These are phyloP conservation scores for Brenthis ino DNA, from an alignment of 2,888 invertebrate species.

Conservation along the genomic window DNA sequence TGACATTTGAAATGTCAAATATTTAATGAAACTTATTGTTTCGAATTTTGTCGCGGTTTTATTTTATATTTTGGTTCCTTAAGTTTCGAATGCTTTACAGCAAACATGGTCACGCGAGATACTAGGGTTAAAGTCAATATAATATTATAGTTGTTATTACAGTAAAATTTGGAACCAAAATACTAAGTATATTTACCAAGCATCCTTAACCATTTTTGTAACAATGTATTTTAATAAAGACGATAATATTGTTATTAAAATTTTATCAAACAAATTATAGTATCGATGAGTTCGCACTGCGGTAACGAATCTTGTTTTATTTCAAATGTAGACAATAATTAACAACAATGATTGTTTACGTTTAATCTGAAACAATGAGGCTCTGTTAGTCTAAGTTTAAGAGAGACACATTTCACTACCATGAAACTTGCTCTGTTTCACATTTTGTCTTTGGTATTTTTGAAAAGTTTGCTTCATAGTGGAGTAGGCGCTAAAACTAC, in stretches of 20 bases:
- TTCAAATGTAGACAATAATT: conserved; percentile 52
- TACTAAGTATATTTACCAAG: neutral
- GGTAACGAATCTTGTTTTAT: conserved; percentile 53
- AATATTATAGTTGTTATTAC: no score
- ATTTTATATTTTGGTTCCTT: no score
- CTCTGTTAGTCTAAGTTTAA: conserved; percentile 51
- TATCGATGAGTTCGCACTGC: conserved; percentile 45
- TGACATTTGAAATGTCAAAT: no score
- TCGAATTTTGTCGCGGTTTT: no score
- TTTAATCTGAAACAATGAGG: conserved; percentile 52
- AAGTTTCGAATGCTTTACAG: no score
- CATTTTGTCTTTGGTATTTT: conserved; percentile 20
- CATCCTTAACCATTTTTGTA: conserved; percentile 3
- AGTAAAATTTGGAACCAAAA: no score
- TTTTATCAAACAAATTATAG: conserved; percentile 46
- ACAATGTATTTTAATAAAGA: neutral
- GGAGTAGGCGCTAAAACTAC: conserved; percentile 25
- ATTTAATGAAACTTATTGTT: no score
- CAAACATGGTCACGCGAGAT: no score
- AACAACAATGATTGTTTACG: conserved; percentile 64
- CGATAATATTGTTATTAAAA: conserved; percentile 9
- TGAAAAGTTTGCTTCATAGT: conserved; percentile 9
- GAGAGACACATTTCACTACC: conserved; percentile 26
- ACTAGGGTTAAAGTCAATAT: no score
- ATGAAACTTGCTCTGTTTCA: conserved; percentile 31